Percentiles rank a stretch among this genome's conserved stretches.
Conservation (phyloP, 2,113 vertebrate genomes). For the Peromyscus leucopus region DNA sequence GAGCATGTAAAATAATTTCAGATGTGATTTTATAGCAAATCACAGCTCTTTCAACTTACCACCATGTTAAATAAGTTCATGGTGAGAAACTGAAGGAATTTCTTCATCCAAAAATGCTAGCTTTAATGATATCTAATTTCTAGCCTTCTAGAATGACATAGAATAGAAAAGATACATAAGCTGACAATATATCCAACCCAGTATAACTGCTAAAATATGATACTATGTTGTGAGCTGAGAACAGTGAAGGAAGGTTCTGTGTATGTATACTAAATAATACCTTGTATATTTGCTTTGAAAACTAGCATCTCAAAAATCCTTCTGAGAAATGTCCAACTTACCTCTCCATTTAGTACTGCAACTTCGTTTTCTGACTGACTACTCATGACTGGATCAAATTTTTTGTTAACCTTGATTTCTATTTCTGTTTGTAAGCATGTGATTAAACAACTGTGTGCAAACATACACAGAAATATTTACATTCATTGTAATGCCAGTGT, state of each 20-base stretch:
- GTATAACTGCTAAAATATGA: neutral
- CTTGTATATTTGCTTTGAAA: neutral
- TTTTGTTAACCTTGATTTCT: neutral
- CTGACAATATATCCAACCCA: neutral
- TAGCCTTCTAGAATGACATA: neutral
- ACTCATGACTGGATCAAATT: neutral
- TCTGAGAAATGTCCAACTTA: conserved; percentile 1
- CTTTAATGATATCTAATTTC: neutral
- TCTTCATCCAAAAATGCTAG: neutral
- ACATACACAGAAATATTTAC: too few species aligned
- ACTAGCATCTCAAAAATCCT: neutral
- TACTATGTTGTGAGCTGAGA: neutral
- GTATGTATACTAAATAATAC: neutral
- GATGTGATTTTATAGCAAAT: neutral
- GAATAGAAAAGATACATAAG: neutral
- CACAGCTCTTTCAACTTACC: neutral
- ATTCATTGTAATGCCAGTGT: neutral
- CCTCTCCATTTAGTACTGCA: neutral
- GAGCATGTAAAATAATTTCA: neutral
- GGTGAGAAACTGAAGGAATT: neutral
- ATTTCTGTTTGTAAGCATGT: neutral
- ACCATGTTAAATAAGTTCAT: neutral
- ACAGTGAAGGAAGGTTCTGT: neutral
- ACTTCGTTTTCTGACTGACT: neutral
- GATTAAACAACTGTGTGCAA: neutral